These are phyloP conservation scores for Pleuronectes platessa DNA, from an alignment of 2,113 vertebrate species.

Conservation along the genomic window DNA sequence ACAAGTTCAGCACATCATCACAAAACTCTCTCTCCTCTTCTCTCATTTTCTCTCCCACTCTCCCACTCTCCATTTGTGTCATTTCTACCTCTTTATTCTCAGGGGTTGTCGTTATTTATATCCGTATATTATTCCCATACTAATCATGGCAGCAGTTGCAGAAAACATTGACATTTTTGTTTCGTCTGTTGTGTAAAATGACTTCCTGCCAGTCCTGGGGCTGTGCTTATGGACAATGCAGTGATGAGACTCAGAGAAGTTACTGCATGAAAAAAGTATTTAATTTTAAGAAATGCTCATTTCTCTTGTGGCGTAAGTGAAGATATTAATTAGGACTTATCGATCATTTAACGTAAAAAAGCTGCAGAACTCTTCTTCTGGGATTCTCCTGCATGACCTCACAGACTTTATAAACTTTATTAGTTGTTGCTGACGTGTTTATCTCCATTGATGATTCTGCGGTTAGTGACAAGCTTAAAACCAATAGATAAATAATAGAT, in stretches of 20 bases:
- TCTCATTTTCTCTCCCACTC: too few relatives aligned
- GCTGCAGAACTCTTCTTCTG: not conserved
- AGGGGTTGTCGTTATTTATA: conserved; percentile 27
- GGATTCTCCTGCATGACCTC: not conserved
- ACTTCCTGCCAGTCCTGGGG: conserved; percentile 24
- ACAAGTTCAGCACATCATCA: too few relatives aligned
- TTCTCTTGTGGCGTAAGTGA: not conserved
- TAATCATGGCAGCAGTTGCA: not conserved
- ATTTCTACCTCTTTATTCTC: not conserved
- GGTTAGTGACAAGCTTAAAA: not conserved
- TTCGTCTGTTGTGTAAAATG: conserved; percentile 22
- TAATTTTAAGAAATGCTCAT: not conserved
- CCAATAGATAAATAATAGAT: not conserved
- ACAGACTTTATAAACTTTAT: not conserved
- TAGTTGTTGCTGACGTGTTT: not conserved
- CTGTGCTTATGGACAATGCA: conserved; percentile 6
- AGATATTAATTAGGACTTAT: conserved; percentile 6
- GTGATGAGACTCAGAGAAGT: not conserved
- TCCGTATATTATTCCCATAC: conserved; percentile 4
- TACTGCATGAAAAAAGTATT: not conserved
- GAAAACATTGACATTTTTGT: conserved; percentile 40
- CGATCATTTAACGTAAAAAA: not conserved
- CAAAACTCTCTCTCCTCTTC: too few relatives aligned
- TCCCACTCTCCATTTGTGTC: not conserved
- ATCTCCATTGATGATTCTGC: not conserved